A percentile compares a stretch with the other conserved stretches of the same genome.
These are phyloP conservation scores for Listronotus oregonensis DNA, from an alignment of 1,140 invertebrate species.

Conservation along the genomic window DNA sequence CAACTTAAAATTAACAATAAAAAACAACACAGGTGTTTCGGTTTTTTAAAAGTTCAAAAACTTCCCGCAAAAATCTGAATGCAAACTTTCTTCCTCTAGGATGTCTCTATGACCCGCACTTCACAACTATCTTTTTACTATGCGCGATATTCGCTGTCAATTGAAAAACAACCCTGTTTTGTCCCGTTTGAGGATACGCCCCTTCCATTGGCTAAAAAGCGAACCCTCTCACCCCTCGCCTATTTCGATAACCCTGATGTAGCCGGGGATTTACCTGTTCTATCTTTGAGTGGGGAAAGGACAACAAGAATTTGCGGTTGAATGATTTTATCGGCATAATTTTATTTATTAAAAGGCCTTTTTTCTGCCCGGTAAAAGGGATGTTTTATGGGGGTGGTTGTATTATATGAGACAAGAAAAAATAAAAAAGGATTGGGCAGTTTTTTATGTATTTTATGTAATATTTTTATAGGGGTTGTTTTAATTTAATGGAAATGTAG, in stretches of 20 bases:
- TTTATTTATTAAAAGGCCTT: constrained; percentile 13
- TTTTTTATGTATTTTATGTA: constrained; percentile 10
- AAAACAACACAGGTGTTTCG: no score
- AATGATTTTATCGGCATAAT: constrained; percentile 28
- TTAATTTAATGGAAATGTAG: neutral
- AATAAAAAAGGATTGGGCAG: constrained; percentile 2
- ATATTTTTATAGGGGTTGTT: neutral
- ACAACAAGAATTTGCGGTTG: constrained; percentile 30
- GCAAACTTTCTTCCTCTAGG: neutral
- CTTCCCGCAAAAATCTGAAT: no score
- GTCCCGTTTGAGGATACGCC: constrained; percentile 25
- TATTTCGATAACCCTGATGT: neutral
- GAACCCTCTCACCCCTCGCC: constrained; percentile 8
- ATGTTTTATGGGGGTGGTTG: constrained; percentile 22
- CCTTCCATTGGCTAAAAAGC: constrained; percentile 21
- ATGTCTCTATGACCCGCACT: constrained; percentile 24
- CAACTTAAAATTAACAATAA: no score
- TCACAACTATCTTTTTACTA: constrained; percentile 25
- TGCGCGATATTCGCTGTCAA: constrained; percentile 24
- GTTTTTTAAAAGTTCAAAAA: no score
- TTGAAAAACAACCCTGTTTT: constrained; percentile 32
- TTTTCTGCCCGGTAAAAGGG: constrained; percentile 1
- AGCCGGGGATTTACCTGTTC: constrained; percentile 19
- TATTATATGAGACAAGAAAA: constrained; percentile 10
- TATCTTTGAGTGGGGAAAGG: constrained; percentile 11